phyloP scores from a whole-genome alignment of 2,797 vertebrate genomes.

The Spinus pinus region DNA sequence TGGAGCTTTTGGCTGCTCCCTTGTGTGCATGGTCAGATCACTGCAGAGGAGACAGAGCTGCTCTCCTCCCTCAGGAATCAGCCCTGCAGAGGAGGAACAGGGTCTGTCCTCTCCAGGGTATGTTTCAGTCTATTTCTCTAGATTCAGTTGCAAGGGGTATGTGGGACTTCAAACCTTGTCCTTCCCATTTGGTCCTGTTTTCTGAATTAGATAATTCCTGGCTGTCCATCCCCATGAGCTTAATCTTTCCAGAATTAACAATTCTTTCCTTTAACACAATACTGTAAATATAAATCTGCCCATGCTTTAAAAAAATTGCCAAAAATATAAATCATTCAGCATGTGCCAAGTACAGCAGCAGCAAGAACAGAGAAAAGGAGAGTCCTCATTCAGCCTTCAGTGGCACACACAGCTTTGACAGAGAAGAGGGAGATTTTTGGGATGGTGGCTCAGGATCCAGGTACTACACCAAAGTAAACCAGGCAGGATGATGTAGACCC shows the following conservation, averaged over 20 bases:
- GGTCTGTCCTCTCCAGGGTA: neutral
- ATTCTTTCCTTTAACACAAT: neutral
- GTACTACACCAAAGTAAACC: neutral
- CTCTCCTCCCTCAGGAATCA: neutral
- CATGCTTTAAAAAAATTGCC: neutral
- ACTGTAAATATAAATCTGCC: neutral
- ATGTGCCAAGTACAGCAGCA: neutral
- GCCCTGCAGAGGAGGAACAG: neutral
- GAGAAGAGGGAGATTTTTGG: neutral
- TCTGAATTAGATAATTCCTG: neutral
- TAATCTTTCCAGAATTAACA: neutral
- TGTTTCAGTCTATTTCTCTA: neutral
- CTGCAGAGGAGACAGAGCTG: neutral
- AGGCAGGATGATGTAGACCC: neutral
- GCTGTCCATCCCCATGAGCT: neutral
- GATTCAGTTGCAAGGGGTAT: neutral
- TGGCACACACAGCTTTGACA: neutral
- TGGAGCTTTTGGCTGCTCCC: neutral
- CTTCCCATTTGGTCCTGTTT: neutral
- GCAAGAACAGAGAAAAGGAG: neutral
- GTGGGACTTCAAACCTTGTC: neutral
- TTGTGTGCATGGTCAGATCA: neutral
- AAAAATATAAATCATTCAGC: neutral
- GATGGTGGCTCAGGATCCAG: neutral
- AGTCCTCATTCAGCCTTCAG: neutral